Conservation (phyloP, 2,797 vertebrate species). For the Heteromormyrus szaboi region DNA sequence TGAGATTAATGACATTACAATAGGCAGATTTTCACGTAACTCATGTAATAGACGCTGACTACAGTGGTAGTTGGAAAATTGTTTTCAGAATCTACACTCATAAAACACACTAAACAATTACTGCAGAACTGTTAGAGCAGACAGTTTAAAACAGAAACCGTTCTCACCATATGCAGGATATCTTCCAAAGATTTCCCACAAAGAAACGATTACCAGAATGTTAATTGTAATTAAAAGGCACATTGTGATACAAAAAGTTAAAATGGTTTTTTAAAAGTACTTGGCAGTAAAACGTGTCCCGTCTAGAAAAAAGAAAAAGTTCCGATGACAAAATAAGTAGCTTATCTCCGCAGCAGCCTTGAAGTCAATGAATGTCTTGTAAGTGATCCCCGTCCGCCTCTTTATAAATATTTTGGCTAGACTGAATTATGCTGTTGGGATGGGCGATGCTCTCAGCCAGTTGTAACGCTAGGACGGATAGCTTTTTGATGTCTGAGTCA, state of each 20-base stretch:
- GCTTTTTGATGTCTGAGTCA: constrained; percentile 54
- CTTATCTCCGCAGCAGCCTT: constrained; percentile 21
- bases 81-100: neutral
- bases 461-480: constrained; percentile 63
- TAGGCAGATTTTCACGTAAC: neutral
- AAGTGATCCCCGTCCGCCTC: constrained; percentile 66
- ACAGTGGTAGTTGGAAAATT: neutral
- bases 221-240: constrained; percentile 43
- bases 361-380: constrained; percentile 69
- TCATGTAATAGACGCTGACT: neutral
- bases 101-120: neutral
- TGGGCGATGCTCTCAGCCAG: constrained; percentile 71
- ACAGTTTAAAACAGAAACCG: constrained; percentile 7
- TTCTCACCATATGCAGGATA: constrained; percentile 62
- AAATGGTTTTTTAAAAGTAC: neutral
- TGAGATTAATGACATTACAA: neutral
- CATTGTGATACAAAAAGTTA: constrained; percentile 45
- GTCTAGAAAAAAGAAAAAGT: neutral
- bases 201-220: constrained; percentile 34
- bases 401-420: constrained; percentile 72
- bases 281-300: neutral
- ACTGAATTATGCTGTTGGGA: constrained; percentile 71
- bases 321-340: neutral
- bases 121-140: neutral
- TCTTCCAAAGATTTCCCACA: constrained; percentile 54